Percentiles rank a stretch among this genome's conserved stretches.
phyloP scores from a whole-genome alignment of 2,113 vertebrate species.

The Thunnus thynnus region DNA sequence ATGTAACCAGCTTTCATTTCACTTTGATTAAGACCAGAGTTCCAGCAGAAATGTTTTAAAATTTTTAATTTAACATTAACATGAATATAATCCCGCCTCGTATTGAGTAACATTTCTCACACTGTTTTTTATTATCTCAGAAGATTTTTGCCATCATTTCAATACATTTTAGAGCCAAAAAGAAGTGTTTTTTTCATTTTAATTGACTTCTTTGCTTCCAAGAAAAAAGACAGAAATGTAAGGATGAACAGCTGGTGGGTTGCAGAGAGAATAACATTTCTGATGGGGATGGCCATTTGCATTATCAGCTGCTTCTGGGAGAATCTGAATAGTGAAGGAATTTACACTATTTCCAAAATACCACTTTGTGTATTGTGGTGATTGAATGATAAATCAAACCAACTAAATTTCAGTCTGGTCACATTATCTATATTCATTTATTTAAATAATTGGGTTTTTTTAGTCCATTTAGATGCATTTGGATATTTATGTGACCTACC shows the following conservation, averaged over 20 bases:
- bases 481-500: background rate
- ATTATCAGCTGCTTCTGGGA: background rate
- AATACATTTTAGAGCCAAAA: no score
- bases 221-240: background rate
- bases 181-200: background rate
- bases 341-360: background rate
- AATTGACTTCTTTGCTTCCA: slow-evolving; percentile 7
- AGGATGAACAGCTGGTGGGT: slow-evolving; percentile 22
- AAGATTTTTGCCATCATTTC: no score
- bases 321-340: background rate
- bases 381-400: no score
- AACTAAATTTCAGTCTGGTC: background rate
- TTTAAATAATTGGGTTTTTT: background rate
- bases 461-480: background rate
- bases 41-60: slow-evolving; percentile 4
- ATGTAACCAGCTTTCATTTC: background rate
- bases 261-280: slow-evolving; percentile 25
- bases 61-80: background rate
- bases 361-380: background rate
- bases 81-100: no score
- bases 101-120: no score
- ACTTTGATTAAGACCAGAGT: background rate
- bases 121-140: no score
- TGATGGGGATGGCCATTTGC: slow-evolving; percentile 12
- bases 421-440: background rate